Base-by-base conservation (phyloP, 2,888 invertebrate species). In the Aethes cnicana region DNA sequence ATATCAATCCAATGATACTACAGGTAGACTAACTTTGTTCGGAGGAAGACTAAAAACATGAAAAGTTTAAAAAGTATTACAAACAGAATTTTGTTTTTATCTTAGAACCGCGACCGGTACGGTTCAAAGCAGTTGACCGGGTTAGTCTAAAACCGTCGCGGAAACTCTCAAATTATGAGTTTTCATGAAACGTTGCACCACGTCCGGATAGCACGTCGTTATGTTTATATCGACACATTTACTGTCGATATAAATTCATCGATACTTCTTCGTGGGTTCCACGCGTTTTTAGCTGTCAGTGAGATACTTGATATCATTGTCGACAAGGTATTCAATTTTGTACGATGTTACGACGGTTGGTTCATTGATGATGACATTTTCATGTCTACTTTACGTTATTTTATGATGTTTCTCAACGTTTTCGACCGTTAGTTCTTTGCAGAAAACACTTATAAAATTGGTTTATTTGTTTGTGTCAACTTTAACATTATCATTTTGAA, bases 131-230 rank as follows among this genome's bases (percentile, higher is more conserved):
- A 21, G 35, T 12, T 54, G 47, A 77, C 77, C 87, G 68, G 85
- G 86, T 83, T 84, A 82, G 61, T 73, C 79, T 72, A 83, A 82
- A 85, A 81, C 76, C 78, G 74, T 75, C 76, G 67, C 87, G 88
- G 87, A 87, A 86, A 84, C 80, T 73, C 72, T 65, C 73, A 74
- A 84, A 86, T 87, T 87, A 88, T 88, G 84, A 87, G 74, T 84
- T 86, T 86, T 81, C 84, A 86, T 84, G 86, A 85, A 85, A 84
- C 72, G 74, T 74, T 74, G 67, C 69, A 64, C 64, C 69, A 67
- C 72, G 72, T 64, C 68, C 70, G 54, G 56, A 81, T 76, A 70
- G 61, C 59, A 23, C 12, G 7, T 21, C 30, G 36, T 48, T 48
- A 43, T 47, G 47, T 37, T 43, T 43, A 25, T 37, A 53, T 48